A percentile compares a stretch with the other conserved stretches of the same genome.
Evolutionary conservation across 2,113 vertebrate species (phyloP).

Genomic region (Paradoxurus hermaphroditus): DNA sequence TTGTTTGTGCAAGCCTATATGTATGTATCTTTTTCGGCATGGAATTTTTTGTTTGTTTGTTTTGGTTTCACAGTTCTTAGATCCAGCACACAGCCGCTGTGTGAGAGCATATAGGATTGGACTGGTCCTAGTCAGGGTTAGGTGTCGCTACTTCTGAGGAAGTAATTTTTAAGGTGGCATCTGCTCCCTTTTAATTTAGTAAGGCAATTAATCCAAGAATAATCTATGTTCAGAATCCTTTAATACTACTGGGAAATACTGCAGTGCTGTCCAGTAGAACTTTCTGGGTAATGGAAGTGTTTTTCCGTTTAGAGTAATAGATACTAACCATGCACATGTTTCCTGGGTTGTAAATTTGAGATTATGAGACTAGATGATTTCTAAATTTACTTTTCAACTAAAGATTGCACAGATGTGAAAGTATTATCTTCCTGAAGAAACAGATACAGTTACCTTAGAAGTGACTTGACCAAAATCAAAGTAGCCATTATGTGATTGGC

Average conservation of each 20-base stretch:
- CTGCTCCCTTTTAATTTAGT: background rate
- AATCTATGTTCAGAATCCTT: background rate
- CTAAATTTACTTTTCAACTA: background rate
- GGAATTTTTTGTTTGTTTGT: no score
- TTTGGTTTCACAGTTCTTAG: background rate
- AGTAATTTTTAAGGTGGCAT: slow-evolving; percentile 7
- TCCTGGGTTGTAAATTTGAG: background rate
- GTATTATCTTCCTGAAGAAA: background rate
- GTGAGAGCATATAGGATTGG: background rate
- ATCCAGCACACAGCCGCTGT: background rate
- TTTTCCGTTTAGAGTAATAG: background rate
- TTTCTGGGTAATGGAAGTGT: background rate
- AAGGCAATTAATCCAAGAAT: background rate
- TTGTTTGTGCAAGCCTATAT: background rate
- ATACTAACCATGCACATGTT: background rate
- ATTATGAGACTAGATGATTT: background rate
- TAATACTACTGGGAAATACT: background rate
- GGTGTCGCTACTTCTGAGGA: background rate
- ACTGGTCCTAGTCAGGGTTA: background rate
- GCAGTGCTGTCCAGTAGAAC: background rate
- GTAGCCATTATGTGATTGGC: background rate
- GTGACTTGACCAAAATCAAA: background rate
- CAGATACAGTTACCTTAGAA: background rate
- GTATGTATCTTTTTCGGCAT: background rate
- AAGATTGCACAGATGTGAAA: background rate